phyloP scores from a whole-genome alignment of 2,797 vertebrate genomes.

The Acrocephalus scirpaceus region DNA sequence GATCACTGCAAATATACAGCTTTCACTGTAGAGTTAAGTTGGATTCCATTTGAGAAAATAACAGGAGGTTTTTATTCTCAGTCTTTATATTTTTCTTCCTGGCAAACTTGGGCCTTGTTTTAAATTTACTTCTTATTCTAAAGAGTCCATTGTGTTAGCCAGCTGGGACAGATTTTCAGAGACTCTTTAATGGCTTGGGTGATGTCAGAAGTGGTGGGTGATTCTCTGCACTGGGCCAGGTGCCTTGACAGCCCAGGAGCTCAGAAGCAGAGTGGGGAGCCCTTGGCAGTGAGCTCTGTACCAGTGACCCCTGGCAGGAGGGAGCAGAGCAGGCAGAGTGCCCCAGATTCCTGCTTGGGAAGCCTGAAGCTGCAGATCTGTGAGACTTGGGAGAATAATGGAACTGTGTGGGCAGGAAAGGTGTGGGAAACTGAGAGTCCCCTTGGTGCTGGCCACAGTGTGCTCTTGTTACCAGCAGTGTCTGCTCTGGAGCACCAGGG shows the following conservation, averaged over 20 bases:
- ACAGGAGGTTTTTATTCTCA: background rate
- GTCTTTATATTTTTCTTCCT: background rate
- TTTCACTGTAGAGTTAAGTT: background rate
- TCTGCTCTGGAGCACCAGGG: background rate
- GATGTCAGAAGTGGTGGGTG: background rate
- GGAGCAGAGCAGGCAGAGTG: background rate
- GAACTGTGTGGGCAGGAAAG: background rate
- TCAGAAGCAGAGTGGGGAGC: rapidly evolving
- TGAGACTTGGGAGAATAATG: background rate
- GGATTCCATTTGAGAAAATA: background rate
- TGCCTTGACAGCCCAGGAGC: rapidly evolving
- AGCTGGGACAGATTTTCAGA: background rate
- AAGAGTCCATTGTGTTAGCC: background rate
- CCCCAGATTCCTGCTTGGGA: background rate
- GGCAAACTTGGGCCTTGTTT: background rate
- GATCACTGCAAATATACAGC: background rate
- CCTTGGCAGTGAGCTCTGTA: rapidly evolving
- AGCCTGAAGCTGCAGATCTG: rapidly evolving
- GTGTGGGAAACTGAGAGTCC: background rate
- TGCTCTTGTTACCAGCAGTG: background rate
- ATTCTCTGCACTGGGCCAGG: background rate
- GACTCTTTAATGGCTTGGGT: rapidly evolving
- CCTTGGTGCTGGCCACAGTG: background rate
- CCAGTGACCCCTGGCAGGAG: background rate
- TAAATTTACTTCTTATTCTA: background rate